phyloP scores from a whole-genome alignment of 2,797 vertebrate genomes.

The Taeniopygia guttata region DNA sequence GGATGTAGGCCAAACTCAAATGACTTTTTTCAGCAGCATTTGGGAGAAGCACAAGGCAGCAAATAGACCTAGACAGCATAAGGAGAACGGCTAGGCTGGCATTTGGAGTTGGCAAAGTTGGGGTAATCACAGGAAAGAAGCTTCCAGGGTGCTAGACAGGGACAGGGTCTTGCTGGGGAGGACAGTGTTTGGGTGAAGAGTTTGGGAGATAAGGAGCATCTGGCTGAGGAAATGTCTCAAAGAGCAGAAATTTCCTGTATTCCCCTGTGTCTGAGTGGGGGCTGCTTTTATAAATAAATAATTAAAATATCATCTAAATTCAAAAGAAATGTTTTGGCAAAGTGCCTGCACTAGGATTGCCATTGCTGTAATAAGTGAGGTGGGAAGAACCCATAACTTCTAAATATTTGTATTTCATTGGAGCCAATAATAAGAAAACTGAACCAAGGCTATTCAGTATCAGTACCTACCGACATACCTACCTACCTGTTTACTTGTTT shows the following conservation, averaged over 20 bases:
- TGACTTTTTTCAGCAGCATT: neutral
- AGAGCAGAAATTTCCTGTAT: neutral
- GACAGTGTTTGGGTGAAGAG: neutral
- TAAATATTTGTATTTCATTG: neutral
- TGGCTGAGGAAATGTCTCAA: neutral
- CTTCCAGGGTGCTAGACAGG: neutral
- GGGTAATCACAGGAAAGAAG: neutral
- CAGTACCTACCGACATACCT: neutral
- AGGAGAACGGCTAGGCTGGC: neutral
- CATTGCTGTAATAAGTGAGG: neutral
- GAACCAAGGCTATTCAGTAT: neutral
- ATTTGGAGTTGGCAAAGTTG: neutral
- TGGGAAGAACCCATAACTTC: neutral
- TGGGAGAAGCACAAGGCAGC: neutral
- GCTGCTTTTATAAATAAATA: neutral
- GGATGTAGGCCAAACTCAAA: neutral
- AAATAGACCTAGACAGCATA: neutral
- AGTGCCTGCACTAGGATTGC: neutral
- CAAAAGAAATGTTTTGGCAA: neutral
- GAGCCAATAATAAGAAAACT: neutral
- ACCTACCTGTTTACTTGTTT: neutral
- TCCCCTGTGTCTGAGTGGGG: neutral
- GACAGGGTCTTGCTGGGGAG: fast-evolving
- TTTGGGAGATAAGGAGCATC: neutral
- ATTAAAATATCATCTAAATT: neutral